phyloP scores from a whole-genome alignment of 2,797 vertebrate genomes.

The Cacajao melanocephalus region DNA sequence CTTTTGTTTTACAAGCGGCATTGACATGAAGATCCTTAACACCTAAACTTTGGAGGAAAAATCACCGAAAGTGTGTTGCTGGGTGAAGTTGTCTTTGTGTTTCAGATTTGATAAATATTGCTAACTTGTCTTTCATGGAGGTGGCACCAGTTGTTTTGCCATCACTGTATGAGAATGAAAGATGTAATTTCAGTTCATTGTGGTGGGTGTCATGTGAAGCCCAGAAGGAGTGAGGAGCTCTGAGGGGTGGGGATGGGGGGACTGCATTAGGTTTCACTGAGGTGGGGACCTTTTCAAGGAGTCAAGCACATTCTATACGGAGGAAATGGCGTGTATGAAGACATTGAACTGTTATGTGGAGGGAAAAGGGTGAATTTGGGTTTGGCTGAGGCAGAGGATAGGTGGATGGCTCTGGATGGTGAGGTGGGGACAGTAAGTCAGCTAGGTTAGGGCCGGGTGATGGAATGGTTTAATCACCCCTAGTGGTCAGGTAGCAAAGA shows the following conservation, averaged over 20 bases:
- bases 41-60: conserved; percentile 9
- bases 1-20: background rate
- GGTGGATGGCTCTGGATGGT: background rate
- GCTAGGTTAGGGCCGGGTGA: background rate
- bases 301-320: background rate
- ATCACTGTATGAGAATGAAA: background rate
- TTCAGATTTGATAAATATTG: background rate
- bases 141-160: background rate
- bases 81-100: background rate
- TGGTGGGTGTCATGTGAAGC: background rate
- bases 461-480: background rate
- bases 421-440: background rate
- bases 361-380: background rate
- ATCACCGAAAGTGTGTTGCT: background rate
- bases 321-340: background rate
- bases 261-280: background rate
- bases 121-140: background rate
- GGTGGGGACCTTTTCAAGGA: background rate
- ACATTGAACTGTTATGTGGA: background rate
- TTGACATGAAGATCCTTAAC: background rate
- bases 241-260: background rate
- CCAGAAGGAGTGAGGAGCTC: background rate
- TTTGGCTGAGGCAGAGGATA: background rate
- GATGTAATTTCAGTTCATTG: background rate
- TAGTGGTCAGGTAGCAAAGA: background rate